Percentiles rank a stretch among this genome's conserved stretches.
Conservation (phyloP, 2,797 vertebrate genomes). For the Lateolabrax maculatus region DNA sequence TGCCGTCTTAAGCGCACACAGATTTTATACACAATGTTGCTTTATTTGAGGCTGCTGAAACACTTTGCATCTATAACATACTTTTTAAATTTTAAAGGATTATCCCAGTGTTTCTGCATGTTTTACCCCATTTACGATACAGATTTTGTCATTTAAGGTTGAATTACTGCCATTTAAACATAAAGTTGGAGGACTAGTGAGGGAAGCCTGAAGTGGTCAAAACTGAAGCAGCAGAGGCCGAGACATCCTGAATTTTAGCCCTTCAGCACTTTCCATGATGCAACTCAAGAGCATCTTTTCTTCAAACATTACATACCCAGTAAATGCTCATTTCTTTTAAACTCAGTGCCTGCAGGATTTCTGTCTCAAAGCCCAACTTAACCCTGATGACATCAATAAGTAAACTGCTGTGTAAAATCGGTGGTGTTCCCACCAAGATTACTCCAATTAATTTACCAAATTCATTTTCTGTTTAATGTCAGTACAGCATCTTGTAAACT, state of each 20-base stretch:
- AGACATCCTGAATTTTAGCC: neutral
- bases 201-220: neutral
- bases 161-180: neutral
- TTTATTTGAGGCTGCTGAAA: conserved; percentile 9
- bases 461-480: neutral
- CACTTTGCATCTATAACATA: neutral
- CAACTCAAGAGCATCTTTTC: neutral
- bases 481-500: neutral
- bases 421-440: neutral
- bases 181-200: neutral
- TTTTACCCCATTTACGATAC: neutral
- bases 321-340: neutral
- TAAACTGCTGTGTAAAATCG: neutral
- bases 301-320: neutral
- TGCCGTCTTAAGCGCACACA: conserved; percentile 10
- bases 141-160: neutral
- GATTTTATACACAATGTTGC: conserved; percentile 1
- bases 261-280: neutral
- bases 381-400: neutral
- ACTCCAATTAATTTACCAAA: neutral
- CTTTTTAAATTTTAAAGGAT: neutral
- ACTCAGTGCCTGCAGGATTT: neutral
- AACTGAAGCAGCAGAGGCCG: neutral
- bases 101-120: neutral
- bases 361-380: neutral